A percentile compares a stretch with the other conserved stretches of the same genome.
These are phyloP conservation scores for Falco punctatus DNA, from an alignment of 2,113 vertebrate species.

Conservation along the genomic window DNA sequence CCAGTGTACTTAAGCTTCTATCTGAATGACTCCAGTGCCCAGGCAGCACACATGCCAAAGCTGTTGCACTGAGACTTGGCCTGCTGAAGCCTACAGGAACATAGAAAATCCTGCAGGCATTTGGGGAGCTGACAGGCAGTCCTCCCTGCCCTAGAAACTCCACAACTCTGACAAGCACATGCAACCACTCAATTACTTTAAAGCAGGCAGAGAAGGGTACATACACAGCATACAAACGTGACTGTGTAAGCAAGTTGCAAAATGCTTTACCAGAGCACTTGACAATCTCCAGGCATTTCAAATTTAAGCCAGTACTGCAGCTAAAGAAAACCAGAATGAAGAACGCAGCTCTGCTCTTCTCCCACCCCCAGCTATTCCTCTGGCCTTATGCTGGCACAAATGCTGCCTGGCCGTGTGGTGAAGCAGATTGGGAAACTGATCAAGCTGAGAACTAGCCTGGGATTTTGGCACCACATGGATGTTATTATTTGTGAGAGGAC, in stretches of 20 bases:
- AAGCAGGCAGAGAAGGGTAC: neutral
- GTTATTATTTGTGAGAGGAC: conserved; percentile 12
- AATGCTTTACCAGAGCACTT: neutral
- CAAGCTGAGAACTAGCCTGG: conserved; percentile 42
- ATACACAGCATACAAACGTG: neutral
- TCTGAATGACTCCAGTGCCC: neutral
- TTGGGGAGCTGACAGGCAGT: neutral
- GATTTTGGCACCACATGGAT: neutral
- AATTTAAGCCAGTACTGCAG: neutral
- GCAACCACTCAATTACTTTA: neutral
- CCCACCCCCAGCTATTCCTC: neutral
- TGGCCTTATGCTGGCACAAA: conserved; percentile 3
- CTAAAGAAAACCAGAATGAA: neutral
- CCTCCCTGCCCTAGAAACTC: neutral
- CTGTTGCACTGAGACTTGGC: neutral
- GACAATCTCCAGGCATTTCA: neutral
- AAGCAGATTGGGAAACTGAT: conserved; percentile 29
- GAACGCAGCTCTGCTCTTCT: neutral
- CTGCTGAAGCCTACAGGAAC: neutral
- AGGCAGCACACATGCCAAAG: neutral
- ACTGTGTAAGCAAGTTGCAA: fast-evolving
- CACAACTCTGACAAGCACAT: neutral
- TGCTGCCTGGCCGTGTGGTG: neutral
- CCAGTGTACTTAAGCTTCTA: neutral
- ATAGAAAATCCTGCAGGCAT: neutral